Percentiles rank a stretch among this genome's conserved stretches.
Evolutionary conservation across 1,140 invertebrate species (phyloP).

Genomic region (Nephila pilipes): DNA sequence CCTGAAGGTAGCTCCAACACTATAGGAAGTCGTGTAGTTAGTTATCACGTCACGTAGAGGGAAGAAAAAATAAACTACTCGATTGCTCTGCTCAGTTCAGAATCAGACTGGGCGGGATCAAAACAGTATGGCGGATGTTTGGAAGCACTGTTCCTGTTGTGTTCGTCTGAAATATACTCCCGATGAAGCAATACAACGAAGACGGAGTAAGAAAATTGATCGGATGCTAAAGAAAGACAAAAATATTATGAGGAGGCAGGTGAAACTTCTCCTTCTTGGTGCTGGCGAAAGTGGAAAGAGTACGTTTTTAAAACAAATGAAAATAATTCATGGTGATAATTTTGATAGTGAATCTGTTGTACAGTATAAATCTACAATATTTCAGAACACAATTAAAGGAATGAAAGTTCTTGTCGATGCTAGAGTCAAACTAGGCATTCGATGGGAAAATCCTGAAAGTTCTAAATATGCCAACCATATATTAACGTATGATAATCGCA

Average conservation of each 20-base stretch:
- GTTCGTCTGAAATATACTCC: slow-evolving; percentile 67
- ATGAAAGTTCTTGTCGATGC: slow-evolving; percentile 98
- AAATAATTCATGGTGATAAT: slow-evolving; percentile 97
- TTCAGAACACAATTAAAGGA: slow-evolving; percentile 95
- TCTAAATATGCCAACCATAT: slow-evolving; percentile 86
- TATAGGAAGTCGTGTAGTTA: slow-evolving; percentile 22
- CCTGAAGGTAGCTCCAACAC: not conserved
- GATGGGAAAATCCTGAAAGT: slow-evolving; percentile 92
- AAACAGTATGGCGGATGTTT: slow-evolving; percentile 57
- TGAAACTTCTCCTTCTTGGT: slow-evolving; percentile 91
- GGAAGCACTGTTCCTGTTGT: slow-evolving; percentile 63
- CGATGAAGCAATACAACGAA: slow-evolving; percentile 61
- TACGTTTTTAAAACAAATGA: slow-evolving; percentile 99
- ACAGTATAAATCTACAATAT: slow-evolving; percentile 93
- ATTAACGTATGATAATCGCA: slow-evolving; percentile 84
- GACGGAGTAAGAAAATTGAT: slow-evolving; percentile 90
- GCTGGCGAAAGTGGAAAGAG: slow-evolving; percentile 97
- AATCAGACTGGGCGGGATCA: slow-evolving; percentile 46
- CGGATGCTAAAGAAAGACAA: slow-evolving; percentile 88
- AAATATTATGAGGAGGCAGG: slow-evolving; percentile 84
- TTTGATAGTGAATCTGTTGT: slow-evolving; percentile 90
- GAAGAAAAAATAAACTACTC: slow-evolving; percentile 2
- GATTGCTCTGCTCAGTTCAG: not conserved
- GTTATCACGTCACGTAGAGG: slow-evolving; percentile 40
- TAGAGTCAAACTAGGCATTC: slow-evolving; percentile 93